phyloP scores from a whole-genome alignment of 2,113 vertebrate species.

The Microcebus jonahi region DNA sequence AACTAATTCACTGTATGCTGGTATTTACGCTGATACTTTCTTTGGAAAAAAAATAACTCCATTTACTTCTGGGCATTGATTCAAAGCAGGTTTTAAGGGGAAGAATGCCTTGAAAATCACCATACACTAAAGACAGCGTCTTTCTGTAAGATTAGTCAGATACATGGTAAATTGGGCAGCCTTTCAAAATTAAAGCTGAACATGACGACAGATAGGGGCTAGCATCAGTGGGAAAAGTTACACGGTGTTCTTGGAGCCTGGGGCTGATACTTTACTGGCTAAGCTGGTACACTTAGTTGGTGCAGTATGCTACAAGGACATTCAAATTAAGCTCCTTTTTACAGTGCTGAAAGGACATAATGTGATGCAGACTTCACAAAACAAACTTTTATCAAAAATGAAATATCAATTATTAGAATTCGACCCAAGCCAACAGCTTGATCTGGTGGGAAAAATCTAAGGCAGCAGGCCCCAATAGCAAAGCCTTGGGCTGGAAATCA shows the following conservation, averaged over 20 bases:
- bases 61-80: conserved; percentile 16
- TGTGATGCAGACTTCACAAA: conserved; percentile 76
- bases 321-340: conserved; percentile 79
- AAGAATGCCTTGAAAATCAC: conserved; percentile 55
- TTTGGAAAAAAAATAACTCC: conserved; percentile 30
- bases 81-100: neutral
- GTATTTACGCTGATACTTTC: neutral
- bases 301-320: conserved; percentile 80
- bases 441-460: conserved; percentile 68
- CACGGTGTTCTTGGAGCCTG: conserved; percentile 79
- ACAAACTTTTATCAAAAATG: conserved; percentile 77
- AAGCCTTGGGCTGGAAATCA: conserved; percentile 64
- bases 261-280: conserved; percentile 69
- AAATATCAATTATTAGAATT: conserved; percentile 77
- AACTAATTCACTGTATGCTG: neutral
- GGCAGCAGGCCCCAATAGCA: conserved; percentile 60
- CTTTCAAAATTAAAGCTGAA: conserved; percentile 67
- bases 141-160: conserved; percentile 66
- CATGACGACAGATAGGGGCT: conserved; percentile 76
- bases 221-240: conserved; percentile 81
- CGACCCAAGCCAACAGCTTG: conserved; percentile 69
- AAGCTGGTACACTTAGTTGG: conserved; percentile 75
- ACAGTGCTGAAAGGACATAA: conserved; percentile 75
- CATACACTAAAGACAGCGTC: conserved; percentile 28
- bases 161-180: conserved; percentile 48